phyloP scores from a whole-genome alignment of 1,140 invertebrate species.

The Caerostris darwini region DNA sequence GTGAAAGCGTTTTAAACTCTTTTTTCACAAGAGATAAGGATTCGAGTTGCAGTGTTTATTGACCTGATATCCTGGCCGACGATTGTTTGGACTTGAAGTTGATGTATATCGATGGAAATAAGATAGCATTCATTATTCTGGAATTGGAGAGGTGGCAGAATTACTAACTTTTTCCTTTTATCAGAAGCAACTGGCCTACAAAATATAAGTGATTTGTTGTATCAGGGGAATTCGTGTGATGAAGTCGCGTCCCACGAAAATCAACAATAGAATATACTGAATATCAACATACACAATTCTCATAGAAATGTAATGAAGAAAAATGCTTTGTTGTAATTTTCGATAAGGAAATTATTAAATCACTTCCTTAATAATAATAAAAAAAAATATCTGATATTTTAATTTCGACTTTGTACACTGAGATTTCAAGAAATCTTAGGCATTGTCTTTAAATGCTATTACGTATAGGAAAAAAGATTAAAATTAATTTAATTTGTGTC shows the following conservation, averaged over 20 bases:
- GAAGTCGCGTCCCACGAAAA: neutral
- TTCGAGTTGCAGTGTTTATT: slow-evolving; percentile 3
- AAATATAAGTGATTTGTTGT: neutral
- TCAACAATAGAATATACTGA: neutral
- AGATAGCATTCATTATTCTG: slow-evolving; percentile 21
- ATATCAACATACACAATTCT: too few species aligned
- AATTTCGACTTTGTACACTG: too few species aligned
- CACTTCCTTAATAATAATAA: too few species aligned
- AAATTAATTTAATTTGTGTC: too few species aligned
- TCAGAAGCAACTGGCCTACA: neutral
- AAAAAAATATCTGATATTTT: too few species aligned
- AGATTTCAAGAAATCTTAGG: too few species aligned
- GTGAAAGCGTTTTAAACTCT: slow-evolving; percentile 27
- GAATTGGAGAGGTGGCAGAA: neutral
- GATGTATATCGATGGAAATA: slow-evolving; percentile 9
- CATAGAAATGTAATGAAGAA: too few species aligned
- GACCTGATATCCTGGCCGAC: slow-evolving; percentile 21
- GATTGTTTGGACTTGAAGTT: slow-evolving; percentile 35
- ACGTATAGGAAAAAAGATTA: too few species aligned
- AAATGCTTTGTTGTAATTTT: too few species aligned
- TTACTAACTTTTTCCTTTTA: neutral
- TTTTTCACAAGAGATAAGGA: slow-evolving; percentile 47
- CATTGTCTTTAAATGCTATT: too few species aligned
- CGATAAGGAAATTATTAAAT: too few species aligned
- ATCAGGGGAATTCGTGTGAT: neutral